Conservation (phyloP, 92 coral and sea anemone genomes). For the Actinernus sp. region DNA sequence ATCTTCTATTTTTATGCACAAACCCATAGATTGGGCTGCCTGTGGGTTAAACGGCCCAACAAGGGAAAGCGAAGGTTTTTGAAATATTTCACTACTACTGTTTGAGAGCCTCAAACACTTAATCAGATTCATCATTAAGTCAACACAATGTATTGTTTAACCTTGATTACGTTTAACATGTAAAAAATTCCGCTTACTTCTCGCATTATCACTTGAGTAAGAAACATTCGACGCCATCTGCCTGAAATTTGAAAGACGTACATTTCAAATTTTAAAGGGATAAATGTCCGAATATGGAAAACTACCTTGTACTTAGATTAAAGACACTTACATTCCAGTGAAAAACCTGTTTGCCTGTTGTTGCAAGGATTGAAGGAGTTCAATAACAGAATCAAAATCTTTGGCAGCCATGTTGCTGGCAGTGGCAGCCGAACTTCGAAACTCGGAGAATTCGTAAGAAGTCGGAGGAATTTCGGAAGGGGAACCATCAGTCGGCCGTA, state of each 20-base stretch:
- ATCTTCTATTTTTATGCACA: too few relatives aligned
- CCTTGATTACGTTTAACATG: too few relatives aligned
- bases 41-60: too few relatives aligned
- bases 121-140: too few relatives aligned
- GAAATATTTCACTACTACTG: too few relatives aligned
- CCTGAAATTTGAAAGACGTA: conserved; percentile 10
- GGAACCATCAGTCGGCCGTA: background rate
- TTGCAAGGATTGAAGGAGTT: conserved; percentile 74
- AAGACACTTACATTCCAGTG: conserved; percentile 83
- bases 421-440: background rate
- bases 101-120: too few relatives aligned
- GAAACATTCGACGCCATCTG: conserved; percentile 59
- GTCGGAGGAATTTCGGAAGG: background rate
- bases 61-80: too few relatives aligned
- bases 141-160: too few relatives aligned
- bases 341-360: conserved; percentile 90
- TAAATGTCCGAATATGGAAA: background rate
- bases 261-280: background rate
- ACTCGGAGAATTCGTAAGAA: background rate
- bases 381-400: conserved; percentile 65
- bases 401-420: conserved; percentile 62
- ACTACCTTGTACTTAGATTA: too few relatives aligned
- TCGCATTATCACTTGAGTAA: conserved; percentile 58
- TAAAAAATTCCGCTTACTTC: conserved; percentile 54
- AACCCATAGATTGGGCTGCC: too few relatives aligned